Percentiles rank a stretch among this genome's conserved stretches.
These are phyloP conservation scores for Rhagonycha fulva DNA, from an alignment of 2,888 invertebrate genomes.

Conservation along the genomic window DNA sequence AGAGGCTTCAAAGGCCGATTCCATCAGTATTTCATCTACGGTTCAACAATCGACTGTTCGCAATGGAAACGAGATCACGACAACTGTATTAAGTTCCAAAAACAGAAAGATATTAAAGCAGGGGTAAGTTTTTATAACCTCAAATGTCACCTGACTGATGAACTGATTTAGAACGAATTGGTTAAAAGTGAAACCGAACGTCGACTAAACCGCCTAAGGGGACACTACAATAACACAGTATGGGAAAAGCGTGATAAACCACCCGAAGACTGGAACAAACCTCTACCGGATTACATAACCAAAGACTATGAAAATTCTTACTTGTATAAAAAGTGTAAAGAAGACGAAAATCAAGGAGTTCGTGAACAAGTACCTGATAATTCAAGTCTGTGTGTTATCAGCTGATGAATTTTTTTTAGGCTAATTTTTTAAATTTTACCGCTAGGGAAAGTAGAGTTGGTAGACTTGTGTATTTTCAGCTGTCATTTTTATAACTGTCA, in stretches of 20 bases:
- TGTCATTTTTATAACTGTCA: not conserved
- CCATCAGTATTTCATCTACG: slow-evolving; percentile 85
- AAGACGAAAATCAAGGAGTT: slow-evolving; percentile 55
- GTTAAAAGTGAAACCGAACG: slow-evolving; percentile 73
- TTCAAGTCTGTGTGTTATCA: not conserved
- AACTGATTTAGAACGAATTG: slow-evolving; percentile 63
- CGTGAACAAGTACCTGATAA: slow-evolving; percentile 44
- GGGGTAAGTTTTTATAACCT: slow-evolving; percentile 61
- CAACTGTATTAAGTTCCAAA: slow-evolving; percentile 73
- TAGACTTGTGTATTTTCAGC: not conserved
- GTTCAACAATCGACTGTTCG: slow-evolving; percentile 72
- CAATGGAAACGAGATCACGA: slow-evolving; percentile 79
- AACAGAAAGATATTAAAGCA: slow-evolving; percentile 65
- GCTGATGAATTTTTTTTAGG: not conserved
- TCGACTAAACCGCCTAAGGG: slow-evolving; percentile 64
- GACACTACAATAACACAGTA: slow-evolving; percentile 74
- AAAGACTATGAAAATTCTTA: slow-evolving; percentile 70
- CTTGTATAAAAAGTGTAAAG: slow-evolving; percentile 67
- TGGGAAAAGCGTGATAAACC: slow-evolving; percentile 80
- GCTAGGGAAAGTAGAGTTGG: not conserved
- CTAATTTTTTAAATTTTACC: not conserved
- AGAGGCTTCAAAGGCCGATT: slow-evolving; percentile 74
- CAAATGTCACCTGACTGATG: not conserved
- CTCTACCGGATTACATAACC: slow-evolving; percentile 76
- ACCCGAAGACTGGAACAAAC: slow-evolving; percentile 80